Base-by-base conservation (phyloP, 2,888 invertebrate species). In the Ceriagrion tenellum region DNA sequence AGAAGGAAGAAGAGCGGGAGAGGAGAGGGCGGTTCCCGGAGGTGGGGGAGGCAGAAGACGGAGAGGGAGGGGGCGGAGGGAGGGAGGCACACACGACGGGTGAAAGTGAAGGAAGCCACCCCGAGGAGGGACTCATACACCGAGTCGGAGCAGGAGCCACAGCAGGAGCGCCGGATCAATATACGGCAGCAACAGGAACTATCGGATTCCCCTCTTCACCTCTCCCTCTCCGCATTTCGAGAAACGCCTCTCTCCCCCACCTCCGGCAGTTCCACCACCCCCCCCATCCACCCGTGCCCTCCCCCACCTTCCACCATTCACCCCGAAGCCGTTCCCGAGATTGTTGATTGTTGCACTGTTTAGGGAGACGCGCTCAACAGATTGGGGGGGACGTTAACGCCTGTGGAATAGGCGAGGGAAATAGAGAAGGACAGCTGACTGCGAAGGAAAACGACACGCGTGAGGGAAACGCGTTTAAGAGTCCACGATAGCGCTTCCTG, bases 81-180 rank as follows among this genome's bases (percentile, higher is more conserved):
- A n/a, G 69, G 26, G 47, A 47, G 47, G 47, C 8, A 47, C 47
- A 47, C 47, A 47, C 47, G 47, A 8, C 2, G 47, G 47, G 47
- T 47, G 69, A 81, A 81, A 81, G 81, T 81, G 81, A 35, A 81
- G 81, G 81, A 81, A 81, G 81, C 81, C 81, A 30, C 13, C 30
- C 47, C 47, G 59, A 20, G 20, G 59, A 20, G 13, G 59, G 12
- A 56, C 56, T 56, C 59, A 1, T 2, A 59, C 16, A 59, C 47
- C 2, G 47, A 59, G 59, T 59, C 59, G 20, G 59, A 20, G 59
- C 59, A 20, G 59, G 59, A 59, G 59, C 59, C 20, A 20, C 18
- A 30, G 88, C 88, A 26, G 90, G 69, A 93, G 93, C 93, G 93
- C 93, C 93, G 47, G 93, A 93, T 93, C 93, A 93, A 93, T 93